Base-by-base conservation (phyloP, 2,888 invertebrate genomes). In the Steromphala cineraria region DNA sequence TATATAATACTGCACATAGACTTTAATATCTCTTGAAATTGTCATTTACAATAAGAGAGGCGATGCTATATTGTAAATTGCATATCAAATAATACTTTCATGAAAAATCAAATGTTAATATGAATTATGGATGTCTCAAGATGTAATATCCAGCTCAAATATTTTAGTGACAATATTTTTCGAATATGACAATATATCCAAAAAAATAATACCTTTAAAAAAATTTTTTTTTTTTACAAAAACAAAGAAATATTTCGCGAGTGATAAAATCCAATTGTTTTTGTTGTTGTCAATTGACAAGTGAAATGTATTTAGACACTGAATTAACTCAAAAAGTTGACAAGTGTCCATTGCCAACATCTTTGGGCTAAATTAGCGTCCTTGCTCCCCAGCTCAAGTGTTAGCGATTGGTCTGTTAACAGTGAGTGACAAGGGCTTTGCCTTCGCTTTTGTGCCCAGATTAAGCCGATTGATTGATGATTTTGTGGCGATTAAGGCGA, bases 381-480 rank as follows among this genome's bases (percentile, higher is more conserved):
- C 71, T 71, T 19, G 71, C 71, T 28, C 31, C 19, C 31, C 31
- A 17, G 71, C 40, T 71, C 36, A 40, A 71, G 71, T 31, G 40
- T 36, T 71, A 36, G 31, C 71, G 28, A 71, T 71, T 15, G 71
- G 71, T 19, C 71, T 31, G n/a, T 31, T 36, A 19, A 10, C 71
- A 24, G 55, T 76, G 76, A 76, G 31, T 76, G 76, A 76, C 76
- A 76, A 28, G 17, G 31, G 53, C 76, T 40, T 19, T 53, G 53
- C 36, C 53, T 28, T 55, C 17, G 24, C 76, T 55, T 53, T 76
- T 53, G 53, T 55, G 76, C 28, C 19, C 17, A 76, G 76, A 76
- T 76, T 76, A 76, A 76, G 28, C 31, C 28, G 55, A 55, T 55
- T 76, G 76, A 76, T 76, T 76, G 76, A 76, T 76, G 76, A 76